Conservation (phyloP, 2,113 vertebrate species). For the Collichthys lucidus region DNA sequence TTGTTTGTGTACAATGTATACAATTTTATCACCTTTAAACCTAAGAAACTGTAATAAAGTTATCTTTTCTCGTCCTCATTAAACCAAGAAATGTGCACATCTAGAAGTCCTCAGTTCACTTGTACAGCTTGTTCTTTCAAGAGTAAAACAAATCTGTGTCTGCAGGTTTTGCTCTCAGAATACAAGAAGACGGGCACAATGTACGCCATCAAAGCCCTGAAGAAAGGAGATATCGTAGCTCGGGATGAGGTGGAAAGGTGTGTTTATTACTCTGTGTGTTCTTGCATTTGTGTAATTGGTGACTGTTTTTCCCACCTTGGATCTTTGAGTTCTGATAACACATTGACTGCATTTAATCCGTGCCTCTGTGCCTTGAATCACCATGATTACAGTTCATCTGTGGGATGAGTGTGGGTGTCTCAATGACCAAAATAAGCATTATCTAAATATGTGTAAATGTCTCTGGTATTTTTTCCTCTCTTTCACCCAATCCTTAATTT, state of each 20-base stretch:
- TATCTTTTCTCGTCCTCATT: not conserved
- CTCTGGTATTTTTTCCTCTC: slow-evolving; percentile 7
- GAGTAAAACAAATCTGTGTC: slow-evolving; percentile 38
- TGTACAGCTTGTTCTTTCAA: not conserved
- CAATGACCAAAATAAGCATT: slow-evolving; percentile 7
- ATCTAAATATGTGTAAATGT: slow-evolving; percentile 30
- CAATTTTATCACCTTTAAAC: not conserved
- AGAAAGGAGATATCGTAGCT: slow-evolving; percentile 96
- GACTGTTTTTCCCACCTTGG: not conserved
- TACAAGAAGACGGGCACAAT: slow-evolving; percentile 95
- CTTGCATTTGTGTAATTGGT: not conserved
- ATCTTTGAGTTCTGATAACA: not conserved
- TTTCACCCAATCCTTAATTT: not conserved
- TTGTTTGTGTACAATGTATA: not conserved
- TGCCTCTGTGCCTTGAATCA: slow-evolving; percentile 7
- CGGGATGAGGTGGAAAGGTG: slow-evolving; percentile 98
- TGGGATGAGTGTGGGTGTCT: not conserved
- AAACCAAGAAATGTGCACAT: not conserved
- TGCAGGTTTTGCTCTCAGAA: slow-evolving; percentile 94
- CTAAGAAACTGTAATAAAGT: too few species aligned
- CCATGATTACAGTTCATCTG: slow-evolving; percentile 13
- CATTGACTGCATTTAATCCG: slow-evolving; percentile 5
- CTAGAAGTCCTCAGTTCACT: not conserved
- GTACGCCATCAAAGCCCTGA: slow-evolving; percentile 99
- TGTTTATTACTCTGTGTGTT: not conserved